phyloP scores from a whole-genome alignment of 2,888 invertebrate species.

The Rosalia funebris region DNA sequence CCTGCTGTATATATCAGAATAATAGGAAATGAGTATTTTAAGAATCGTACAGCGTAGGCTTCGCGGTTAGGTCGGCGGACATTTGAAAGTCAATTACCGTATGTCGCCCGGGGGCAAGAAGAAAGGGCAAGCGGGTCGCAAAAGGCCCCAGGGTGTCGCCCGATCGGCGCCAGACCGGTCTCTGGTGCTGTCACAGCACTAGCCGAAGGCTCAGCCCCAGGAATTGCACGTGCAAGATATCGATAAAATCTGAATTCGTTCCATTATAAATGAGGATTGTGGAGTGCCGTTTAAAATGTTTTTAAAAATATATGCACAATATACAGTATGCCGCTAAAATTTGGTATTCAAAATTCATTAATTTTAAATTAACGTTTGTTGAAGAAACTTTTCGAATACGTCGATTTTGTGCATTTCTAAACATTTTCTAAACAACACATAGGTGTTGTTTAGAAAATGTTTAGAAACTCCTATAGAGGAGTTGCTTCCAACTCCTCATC shows the following conservation, averaged over 20 bases:
- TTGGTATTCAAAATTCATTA: no score
- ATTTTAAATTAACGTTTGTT: no score
- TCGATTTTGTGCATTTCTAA: no score
- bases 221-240: conserved; percentile 33
- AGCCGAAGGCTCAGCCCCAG: conserved; percentile 28
- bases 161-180: conserved; percentile 56
- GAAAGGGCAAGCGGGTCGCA: conserved; percentile 58
- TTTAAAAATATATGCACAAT: background rate
- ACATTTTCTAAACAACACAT: no score
- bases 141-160: conserved; percentile 54
- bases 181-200: conserved; percentile 35
- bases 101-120: conserved; percentile 47
- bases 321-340: no score
- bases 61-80: conserved; percentile 32
- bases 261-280: conserved; percentile 10
- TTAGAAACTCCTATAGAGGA: no score
- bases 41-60: conserved; percentile 22
- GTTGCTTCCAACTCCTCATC: no score
- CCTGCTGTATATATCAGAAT: no score
- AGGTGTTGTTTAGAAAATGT: no score
- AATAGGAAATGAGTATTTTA: no score
- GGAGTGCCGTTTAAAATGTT: background rate
- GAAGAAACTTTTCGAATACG: no score
- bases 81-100: conserved; percentile 56
- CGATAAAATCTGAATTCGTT: conserved; percentile 28